Conservation (phyloP, 2,113 vertebrate genomes). For the Cnemophilus loriae region DNA sequence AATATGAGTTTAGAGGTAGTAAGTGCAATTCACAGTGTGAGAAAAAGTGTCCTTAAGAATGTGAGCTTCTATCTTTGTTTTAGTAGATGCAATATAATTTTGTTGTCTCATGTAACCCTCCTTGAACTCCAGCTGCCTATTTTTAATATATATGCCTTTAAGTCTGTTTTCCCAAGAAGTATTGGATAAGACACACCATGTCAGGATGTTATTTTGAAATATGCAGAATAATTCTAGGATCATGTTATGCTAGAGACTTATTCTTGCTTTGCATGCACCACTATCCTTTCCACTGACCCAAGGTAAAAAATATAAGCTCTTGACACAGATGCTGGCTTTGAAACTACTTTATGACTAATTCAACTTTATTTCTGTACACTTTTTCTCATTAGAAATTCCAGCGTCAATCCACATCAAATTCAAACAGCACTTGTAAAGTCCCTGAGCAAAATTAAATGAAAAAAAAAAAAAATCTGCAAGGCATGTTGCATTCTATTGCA, state of each 20-base stretch:
- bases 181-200: neutral
- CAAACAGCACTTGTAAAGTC: neutral
- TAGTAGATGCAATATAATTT: neutral
- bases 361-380: neutral
- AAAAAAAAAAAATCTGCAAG: neutral
- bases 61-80: neutral
- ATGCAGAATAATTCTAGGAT: neutral
- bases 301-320: neutral
- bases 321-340: neutral
- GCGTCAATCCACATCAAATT: neutral
- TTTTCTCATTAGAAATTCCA: neutral
- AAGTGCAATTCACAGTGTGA: neutral
- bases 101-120: neutral
- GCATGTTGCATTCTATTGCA: neutral
- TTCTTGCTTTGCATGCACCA: neutral
- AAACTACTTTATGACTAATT: neutral
- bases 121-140: neutral
- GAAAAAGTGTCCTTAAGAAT: neutral
- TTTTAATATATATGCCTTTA: neutral
- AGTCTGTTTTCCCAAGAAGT: neutral
- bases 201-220: neutral
- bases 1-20: neutral
- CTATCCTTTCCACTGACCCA: neutral
- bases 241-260: neutral
- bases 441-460: neutral